Evolutionary conservation across 2,888 invertebrate species (phyloP), one percentile per base, ranked within the genome.

Genomic region (Nebria salina): DNA sequence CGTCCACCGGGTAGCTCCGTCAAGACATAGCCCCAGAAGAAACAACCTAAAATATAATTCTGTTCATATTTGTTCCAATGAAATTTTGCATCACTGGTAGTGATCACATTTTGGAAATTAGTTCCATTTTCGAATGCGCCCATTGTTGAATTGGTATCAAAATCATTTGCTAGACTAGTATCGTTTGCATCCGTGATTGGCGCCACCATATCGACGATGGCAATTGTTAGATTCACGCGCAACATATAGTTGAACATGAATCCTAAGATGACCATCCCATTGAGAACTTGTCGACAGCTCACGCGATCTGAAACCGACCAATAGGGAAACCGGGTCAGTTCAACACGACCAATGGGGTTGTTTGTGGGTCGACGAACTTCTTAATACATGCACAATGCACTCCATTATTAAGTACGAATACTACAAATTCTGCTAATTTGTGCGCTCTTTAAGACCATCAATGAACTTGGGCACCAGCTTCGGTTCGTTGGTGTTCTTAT

Each of bases 211-310:
- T 94, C 94, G 70, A 96, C 95, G 84, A 97, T 94, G 83, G 96
- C 95, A 83, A 96, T 95, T 82, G 96, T 96, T 78, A 96, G 91
- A 90, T 96, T 96, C 80, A 96, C 96, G 76, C 96, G 91, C 54
- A 96, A 90, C 89, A 96, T 96, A 91, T 96, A 97, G 90, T 96
- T 96, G 90, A 96, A 91, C 95, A 96, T 96, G 90, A 96, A 96
- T 83, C 96, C 96, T 83, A 95, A 90, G 84, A 96, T 94, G 79
- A 96, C 96, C 94, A 96, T 95, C 82, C 95, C 90, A 90, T 95
- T 95, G 84, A 96, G 89, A 78, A 96, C 93, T 90, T 94, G 94
- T 75, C 95, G 94, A 89, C 96, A 96, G 91, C 94, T 92, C 89
- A 95, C 88, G 84, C 92, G 90, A 89, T 92, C 95, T 95, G 91